phyloP scores from a whole-genome alignment of 2,888 invertebrate species.

The Caenorhabditis sp. region DNA sequence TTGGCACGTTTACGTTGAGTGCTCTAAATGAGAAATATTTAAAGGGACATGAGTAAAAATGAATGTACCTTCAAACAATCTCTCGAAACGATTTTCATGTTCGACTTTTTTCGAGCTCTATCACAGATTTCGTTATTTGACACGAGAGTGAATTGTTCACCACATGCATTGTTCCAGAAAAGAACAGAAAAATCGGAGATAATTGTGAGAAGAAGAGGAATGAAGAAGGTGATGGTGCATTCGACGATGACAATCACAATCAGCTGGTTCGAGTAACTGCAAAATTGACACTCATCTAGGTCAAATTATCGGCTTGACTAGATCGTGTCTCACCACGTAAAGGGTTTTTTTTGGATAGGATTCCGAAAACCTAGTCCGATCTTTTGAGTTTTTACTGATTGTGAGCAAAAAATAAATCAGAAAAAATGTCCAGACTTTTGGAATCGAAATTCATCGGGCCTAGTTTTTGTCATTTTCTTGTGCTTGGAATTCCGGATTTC shows the following conservation, averaged over 20 bases:
- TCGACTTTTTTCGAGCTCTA: conserved; percentile 9
- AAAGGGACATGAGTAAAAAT: background rate
- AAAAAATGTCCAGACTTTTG: too few relatives aligned
- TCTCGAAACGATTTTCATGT: conserved; percentile 41
- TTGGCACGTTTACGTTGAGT: conserved; percentile 23
- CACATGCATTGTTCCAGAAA: conserved; percentile 33
- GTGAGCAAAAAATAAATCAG: too few relatives aligned
- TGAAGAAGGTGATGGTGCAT: conserved; percentile 41
- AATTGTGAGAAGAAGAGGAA: conserved; percentile 49
- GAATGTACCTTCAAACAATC: conserved; percentile 28
- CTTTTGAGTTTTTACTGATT: too few relatives aligned
- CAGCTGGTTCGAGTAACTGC: conserved; percentile 22
- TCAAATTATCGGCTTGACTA: too few relatives aligned
- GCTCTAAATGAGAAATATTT: conserved; percentile 3
- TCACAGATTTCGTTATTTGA: conserved; percentile 28
- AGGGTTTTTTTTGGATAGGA: too few relatives aligned
- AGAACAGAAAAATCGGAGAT: conserved; percentile 48
- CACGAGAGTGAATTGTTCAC: conserved; percentile 17
- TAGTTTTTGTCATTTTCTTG: too few relatives aligned
- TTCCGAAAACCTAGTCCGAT: too few relatives aligned
- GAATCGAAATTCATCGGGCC: too few relatives aligned
- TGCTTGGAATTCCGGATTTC: too few relatives aligned
- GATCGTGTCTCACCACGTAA: too few relatives aligned
- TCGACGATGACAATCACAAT: conserved; percentile 35
- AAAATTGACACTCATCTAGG: background rate